Evolutionary conservation across 2,797 vertebrate species (phyloP), one percentile per base, ranked within the genome.

Genomic region (Coregonus ussuriensis): DNA sequence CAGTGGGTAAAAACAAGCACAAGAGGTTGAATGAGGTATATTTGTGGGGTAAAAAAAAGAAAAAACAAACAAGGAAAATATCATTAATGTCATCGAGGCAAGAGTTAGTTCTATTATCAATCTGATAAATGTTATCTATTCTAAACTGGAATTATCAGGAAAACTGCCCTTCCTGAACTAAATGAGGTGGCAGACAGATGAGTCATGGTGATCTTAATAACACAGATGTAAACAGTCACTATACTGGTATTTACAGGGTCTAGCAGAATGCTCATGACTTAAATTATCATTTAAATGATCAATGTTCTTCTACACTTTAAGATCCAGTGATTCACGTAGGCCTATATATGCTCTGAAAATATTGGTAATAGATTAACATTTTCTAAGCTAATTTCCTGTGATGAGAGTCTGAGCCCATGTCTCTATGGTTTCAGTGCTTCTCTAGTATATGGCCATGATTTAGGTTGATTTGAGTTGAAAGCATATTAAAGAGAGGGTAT

Each of bases 61-160:
- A 73, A 41, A 71, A 79, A 15, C 25, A 71, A 18, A 76, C 69
- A 62, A 76, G n/a, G 14, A 76, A 74, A 65, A 74, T n/a, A n/a
- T 76, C 0, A 76, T 85, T 81, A 84, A 76, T 59, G 6, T 82
- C 13, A 59, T 62, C n/a, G 41, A 62, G 29, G 52, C 66, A 66
- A 29, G 73, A 69, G 71, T 29, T 47, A 33, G 14, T 25, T 25
- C 62, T 7, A 62, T 25, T 65, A 69, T 41, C 62, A 52, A 71
- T 13, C 16, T 15, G 37, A 75, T 67, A 33, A 76, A 5, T 72
- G 14, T 52, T 21, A 53, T 56, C 59, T 37, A 71, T 52, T 52
- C 21, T 51, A 41, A 18, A 70, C 9, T 71, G n/a, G 37, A 71
- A 25, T 37, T 29, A 29, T 71, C 9, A 51, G 13, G n/a, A 13